Evolutionary conservation across 2,113 vertebrate genomes (phyloP).

Genomic region (Lepisosteus osseus): DNA sequence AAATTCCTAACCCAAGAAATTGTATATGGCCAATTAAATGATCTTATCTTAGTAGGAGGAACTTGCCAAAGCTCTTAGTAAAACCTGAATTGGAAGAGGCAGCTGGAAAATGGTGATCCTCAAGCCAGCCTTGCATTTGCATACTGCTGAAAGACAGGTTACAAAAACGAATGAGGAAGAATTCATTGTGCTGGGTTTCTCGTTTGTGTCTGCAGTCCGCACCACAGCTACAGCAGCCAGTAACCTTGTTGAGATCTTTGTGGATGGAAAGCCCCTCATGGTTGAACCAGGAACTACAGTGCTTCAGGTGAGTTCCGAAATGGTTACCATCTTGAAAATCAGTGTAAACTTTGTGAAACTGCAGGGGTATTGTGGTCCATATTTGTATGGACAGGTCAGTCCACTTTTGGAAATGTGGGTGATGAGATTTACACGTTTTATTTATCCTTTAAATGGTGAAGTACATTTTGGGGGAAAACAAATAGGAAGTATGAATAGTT

Average conservation of each 20-base stretch:
- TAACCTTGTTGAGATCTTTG: conserved; percentile 88
- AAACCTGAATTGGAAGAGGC: background rate
- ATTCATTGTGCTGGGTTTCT: conserved; percentile 17
- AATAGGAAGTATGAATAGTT: background rate
- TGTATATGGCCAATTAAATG: too few relatives aligned
- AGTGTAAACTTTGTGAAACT: too few relatives aligned
- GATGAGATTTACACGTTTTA: too few relatives aligned
- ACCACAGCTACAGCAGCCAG: conserved; percentile 69
- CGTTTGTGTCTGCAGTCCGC: conserved; percentile 54
- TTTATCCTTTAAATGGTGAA: too few relatives aligned
- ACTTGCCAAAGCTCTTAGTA: background rate
- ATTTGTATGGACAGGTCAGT: too few relatives aligned
- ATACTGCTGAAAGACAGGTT: background rate
- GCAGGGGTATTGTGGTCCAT: too few relatives aligned
- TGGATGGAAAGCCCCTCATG: conserved; percentile 82
- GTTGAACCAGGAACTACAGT: conserved; percentile 92
- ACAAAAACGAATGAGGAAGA: background rate
- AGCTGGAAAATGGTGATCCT: background rate
- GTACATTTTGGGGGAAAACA: too few relatives aligned
- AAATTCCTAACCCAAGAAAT: too few relatives aligned
- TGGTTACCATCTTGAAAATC: too few relatives aligned
- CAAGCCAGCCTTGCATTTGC: background rate
- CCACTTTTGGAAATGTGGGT: too few relatives aligned
- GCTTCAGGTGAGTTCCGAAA: conserved; percentile 72
- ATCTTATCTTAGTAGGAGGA: background rate